Conservation (phyloP, 2,888 invertebrate genomes). For the Sarcophaga variegata region DNA sequence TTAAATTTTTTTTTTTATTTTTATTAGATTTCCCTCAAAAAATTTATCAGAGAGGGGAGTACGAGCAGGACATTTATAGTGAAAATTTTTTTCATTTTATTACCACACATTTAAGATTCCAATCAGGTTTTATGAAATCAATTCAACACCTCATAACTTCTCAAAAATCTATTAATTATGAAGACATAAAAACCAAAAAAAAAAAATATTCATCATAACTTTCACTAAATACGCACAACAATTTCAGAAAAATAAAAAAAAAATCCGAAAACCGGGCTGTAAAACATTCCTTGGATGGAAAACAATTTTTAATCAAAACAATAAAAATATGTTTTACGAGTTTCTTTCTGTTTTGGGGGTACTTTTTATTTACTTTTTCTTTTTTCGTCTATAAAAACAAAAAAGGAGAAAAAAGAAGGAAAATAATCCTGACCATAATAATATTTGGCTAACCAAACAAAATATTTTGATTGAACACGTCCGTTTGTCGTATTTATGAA, state of each 20-base stretch:
- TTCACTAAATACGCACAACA: slow-evolving; percentile 2
- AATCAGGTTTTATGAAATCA: slow-evolving; percentile 65
- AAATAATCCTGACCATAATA: slow-evolving; percentile 52
- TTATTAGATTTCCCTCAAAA: neutral
- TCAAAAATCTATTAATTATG: slow-evolving; percentile 66
- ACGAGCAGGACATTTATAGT: neutral
- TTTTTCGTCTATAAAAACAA: slow-evolving; percentile 28
- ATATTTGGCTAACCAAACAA: slow-evolving; percentile 70
- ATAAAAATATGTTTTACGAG: slow-evolving; percentile 73
- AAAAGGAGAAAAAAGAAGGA: no score
- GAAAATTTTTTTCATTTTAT: neutral
- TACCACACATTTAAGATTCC: slow-evolving; percentile 51
- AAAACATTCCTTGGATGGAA: slow-evolving; percentile 3
- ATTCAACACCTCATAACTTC: slow-evolving; percentile 69
- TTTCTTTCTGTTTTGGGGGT: slow-evolving; percentile 31
- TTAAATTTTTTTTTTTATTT: neutral
- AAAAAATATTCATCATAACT: slow-evolving; percentile 50
- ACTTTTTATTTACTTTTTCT: slow-evolving; percentile 31
- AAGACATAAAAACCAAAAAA: slow-evolving; percentile 40
- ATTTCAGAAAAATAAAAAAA: neutral
- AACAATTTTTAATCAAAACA: slow-evolving; percentile 71
- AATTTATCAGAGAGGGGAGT: neutral
- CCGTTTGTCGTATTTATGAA: slow-evolving; percentile 71
- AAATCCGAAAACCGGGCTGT: neutral
- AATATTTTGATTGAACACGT: slow-evolving; percentile 73